These are phyloP conservation scores for Rissa tridactyla DNA, from an alignment of 2,113 vertebrate species.

Conservation along the genomic window DNA sequence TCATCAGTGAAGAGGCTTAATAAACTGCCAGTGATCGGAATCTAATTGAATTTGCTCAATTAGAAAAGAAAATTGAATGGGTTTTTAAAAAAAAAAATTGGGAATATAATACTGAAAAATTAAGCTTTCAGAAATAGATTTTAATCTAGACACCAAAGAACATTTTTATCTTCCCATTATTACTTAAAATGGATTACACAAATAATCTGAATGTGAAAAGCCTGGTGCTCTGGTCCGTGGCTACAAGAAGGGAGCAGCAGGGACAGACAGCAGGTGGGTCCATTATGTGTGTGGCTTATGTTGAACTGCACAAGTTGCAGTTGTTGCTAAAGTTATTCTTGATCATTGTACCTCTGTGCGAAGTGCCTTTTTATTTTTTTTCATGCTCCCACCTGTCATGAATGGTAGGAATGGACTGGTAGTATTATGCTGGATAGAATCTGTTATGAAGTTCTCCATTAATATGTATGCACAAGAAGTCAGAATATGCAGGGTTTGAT, in stretches of 20 bases:
- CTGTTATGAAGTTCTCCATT: not conserved
- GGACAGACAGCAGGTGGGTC: not conserved
- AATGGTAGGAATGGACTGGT: not conserved
- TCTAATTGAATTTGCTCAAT: constrained; percentile 42
- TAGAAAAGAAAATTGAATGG: not conserved
- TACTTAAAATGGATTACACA: not conserved
- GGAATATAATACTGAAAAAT: not conserved
- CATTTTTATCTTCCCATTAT: not conserved
- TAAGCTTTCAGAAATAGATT: not conserved
- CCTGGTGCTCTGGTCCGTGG: not conserved
- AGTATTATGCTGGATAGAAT: not conserved
- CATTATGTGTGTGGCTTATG: not conserved
- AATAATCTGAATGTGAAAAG: not conserved
- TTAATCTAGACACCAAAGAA: not conserved
- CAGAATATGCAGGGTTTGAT: not conserved
- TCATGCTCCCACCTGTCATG: not conserved
- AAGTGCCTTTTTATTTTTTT: not conserved
- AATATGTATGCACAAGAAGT: not conserved
- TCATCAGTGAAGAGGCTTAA: constrained; percentile 22
- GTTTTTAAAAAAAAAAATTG: not conserved
- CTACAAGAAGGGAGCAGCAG: not conserved
- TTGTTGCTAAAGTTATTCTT: not conserved
- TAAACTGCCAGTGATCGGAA: constrained; percentile 10
- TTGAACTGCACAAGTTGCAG: not conserved
- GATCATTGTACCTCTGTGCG: not conserved